Conservation (phyloP, 2,113 vertebrate species). For the Haemorhous mexicanus region DNA sequence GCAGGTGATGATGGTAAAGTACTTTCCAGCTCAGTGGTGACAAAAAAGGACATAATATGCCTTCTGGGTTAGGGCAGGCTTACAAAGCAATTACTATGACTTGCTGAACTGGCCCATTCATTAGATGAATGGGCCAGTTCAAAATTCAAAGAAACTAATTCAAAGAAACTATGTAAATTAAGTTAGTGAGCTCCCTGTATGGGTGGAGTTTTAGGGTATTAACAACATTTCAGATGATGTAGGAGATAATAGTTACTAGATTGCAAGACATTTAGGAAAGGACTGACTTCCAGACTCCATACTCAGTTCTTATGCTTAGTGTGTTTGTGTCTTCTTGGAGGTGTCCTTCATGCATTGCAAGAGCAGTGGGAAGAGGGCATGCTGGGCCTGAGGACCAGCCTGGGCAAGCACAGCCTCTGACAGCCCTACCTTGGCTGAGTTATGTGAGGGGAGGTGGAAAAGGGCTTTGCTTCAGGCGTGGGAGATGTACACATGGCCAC, state of each 20-base stretch:
- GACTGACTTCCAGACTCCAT: neutral
- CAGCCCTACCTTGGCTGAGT: neutral
- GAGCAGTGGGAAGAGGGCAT: neutral
- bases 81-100: neutral
- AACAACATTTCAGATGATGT: neutral
- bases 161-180: neutral
- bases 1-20: neutral
- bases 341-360: neutral
- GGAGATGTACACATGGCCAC: neutral
- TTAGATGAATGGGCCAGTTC: too few species aligned
- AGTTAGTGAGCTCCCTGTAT: rapidly evolving
- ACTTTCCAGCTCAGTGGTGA: neutral
- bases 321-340: neutral
- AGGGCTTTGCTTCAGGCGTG: neutral
- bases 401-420: neutral
- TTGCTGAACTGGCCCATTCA: neutral
- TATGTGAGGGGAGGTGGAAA: neutral
- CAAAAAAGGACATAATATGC: neutral
- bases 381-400: neutral
- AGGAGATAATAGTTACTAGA: neutral
- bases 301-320: neutral
- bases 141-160: too few species aligned
- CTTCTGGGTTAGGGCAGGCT: neutral
- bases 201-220: neutral
- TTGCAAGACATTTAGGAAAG: neutral